phyloP scores from a whole-genome alignment of 1,140 invertebrate species.

The Meloidogyne exigua region DNA sequence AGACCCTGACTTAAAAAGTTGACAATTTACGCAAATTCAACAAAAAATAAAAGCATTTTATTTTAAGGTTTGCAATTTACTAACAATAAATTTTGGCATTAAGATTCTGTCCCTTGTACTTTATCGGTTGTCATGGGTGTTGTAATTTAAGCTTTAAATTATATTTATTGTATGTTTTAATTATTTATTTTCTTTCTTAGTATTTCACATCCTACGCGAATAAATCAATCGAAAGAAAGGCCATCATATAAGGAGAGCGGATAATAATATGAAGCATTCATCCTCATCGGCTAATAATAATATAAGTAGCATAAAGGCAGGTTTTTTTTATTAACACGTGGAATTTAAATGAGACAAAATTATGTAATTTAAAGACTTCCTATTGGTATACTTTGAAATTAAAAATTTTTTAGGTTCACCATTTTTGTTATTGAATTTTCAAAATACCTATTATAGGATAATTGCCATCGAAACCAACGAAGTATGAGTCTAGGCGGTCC shows the following conservation, averaged over 20 bases:
- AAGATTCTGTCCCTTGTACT: not conserved
- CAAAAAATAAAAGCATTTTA: too few relatives aligned
- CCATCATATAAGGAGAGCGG: conserved; percentile 1
- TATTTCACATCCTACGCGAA: not conserved
- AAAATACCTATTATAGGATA: conserved; percentile 40
- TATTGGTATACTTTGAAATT: too few relatives aligned
- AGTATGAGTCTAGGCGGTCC: conserved; percentile 62
- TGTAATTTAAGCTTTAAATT: not conserved
- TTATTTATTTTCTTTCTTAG: not conserved
- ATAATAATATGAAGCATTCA: conserved; percentile 8
- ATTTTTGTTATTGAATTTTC: not conserved
- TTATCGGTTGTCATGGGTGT: not conserved
- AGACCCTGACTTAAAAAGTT: too few relatives aligned
- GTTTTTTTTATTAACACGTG: conserved; percentile 8
- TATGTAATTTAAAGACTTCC: too few relatives aligned
- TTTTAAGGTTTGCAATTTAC: too few relatives aligned
- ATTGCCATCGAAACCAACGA: conserved; percentile 54
- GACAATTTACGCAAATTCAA: too few relatives aligned
- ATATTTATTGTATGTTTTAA: not conserved
- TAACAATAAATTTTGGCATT: too few relatives aligned
- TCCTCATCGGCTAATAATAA: conserved; percentile 8
- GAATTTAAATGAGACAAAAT: not conserved
- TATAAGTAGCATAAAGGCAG: conserved; percentile 3
- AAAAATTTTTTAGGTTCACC: too few relatives aligned
- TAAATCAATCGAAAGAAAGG: not conserved